Evolutionary conservation across 2,888 invertebrate genomes (phyloP).

Genomic region (Margaritifera margaritifera): DNA sequence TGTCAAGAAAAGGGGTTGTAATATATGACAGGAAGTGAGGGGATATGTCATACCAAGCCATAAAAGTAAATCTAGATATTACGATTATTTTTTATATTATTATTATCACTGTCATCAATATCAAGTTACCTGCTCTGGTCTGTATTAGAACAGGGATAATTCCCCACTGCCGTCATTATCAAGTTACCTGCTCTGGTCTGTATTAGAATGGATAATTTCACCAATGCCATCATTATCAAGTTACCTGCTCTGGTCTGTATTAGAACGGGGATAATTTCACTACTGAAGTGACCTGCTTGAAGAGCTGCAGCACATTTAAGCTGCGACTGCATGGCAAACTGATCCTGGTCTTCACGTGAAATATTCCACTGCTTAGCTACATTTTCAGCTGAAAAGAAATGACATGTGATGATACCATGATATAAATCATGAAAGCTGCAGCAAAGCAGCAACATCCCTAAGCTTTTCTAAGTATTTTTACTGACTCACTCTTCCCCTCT

Average conservation of each 20-base stretch:
- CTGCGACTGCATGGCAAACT: conserved; percentile 81
- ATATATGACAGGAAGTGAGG: too few species aligned
- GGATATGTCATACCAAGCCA: too few species aligned
- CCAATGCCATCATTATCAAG: not conserved
- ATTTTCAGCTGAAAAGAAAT: conserved; percentile 80
- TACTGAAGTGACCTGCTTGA: conserved; percentile 78
- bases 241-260: conserved; percentile 74
- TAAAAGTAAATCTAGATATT: too few species aligned
- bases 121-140: conserved; percentile 66
- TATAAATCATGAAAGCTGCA: not conserved
- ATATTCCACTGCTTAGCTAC: conserved; percentile 81
- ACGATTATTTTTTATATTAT: not conserved
- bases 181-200: conserved; percentile 70
- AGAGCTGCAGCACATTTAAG: conserved; percentile 79
- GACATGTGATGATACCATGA: not conserved
- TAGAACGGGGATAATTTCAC: conserved; percentile 82
- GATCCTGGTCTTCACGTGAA: conserved; percentile 82
- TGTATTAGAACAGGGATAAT: conserved; percentile 80
- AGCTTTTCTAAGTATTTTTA: too few species aligned
- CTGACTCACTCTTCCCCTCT: too few species aligned
- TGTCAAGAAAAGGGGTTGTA: too few species aligned
- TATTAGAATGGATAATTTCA: conserved; percentile 82
- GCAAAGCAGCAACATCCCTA: too few species aligned
- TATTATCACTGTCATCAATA: not conserved
- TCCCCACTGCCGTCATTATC: conserved; percentile 73